Conservation (phyloP, 2,797 vertebrate genomes). For the Poecilia picta region DNA sequence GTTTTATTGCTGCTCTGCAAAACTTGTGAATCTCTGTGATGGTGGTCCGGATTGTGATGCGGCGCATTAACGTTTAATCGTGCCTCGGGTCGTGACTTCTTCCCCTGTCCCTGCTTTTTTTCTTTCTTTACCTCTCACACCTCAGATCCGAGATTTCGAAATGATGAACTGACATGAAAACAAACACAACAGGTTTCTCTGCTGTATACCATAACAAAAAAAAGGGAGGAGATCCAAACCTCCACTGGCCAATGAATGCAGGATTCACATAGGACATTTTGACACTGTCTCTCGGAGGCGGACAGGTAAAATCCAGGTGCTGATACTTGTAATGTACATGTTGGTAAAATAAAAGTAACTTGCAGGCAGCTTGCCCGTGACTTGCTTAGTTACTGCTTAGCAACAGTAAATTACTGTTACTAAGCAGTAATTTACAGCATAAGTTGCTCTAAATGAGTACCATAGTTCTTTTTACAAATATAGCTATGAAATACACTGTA, state of each 20-base stretch:
- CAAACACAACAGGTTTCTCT: slow-evolving; percentile 47
- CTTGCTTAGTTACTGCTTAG: too few species aligned
- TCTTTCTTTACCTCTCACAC: neutral
- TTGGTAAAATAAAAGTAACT: neutral
- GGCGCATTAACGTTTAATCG: slow-evolving; percentile 19
- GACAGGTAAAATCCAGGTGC: slow-evolving; percentile 4
- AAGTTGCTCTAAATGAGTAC: neutral
- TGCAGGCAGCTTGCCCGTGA: neutral
- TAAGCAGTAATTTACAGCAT: neutral
- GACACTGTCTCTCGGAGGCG: neutral
- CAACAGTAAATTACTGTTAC: neutral
- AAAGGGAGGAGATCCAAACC: slow-evolving; percentile 58
- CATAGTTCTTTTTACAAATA: neutral
- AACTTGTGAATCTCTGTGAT: neutral
- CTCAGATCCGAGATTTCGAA: neutral
- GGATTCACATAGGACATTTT: slow-evolving; percentile 10
- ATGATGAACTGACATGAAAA: slow-evolving; percentile 6
- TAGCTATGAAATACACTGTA: neutral
- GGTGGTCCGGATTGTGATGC: neutral
- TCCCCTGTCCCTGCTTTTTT: neutral
- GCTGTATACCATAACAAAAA: slow-evolving; percentile 16
- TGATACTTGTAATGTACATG: neutral
- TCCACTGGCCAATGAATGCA: slow-evolving; percentile 50
- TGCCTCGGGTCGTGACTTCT: neutral
- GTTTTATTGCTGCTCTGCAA: slow-evolving; percentile 13